Base-by-base conservation (phyloP, 2,888 invertebrate species). In the Axea sp. region DNA sequence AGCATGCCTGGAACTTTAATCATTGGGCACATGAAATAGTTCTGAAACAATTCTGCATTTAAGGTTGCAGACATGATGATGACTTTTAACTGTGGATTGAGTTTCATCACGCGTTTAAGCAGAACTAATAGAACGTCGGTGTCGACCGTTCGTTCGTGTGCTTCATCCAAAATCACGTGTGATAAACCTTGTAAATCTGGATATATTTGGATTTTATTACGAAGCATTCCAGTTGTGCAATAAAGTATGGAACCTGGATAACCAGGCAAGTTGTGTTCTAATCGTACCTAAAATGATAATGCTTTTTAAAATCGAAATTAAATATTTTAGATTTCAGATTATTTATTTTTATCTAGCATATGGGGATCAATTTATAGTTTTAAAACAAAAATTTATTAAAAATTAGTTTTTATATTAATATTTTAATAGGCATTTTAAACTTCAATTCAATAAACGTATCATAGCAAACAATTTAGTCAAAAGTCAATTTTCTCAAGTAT, bases 51-150 rank as follows among this genome's bases (percentile, higher is more conserved):
- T 1, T 88, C 88, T 0, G 90, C 89, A 75, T 93, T 91, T 4
- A 94, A 87, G 0, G 94, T 93, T 0, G 94, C 94, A 73, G 93
- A 94, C 94, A 94, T 94, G 0, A 94, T 85, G 1, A 93, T 81
- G 0, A 94, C 80, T 80, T 90, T 92, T 0, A 94, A 81, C 0
- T 87, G 75, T 0, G 89, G 88, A 82, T 93, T 93, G 1, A 86
- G 73, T 0, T 86, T 57, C 33, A 93, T 53, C 0, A 91, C 90
- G 8, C 90, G 86, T 77, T 90, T 91, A 7, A 93, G 78, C 2
- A 93, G 82, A 12, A 91, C 88, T 67, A 93, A 81, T 0, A 92
- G 88, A 45, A 94, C 82, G 81, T 94, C 94, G 0, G 91, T 92
- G 75, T 93, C 92, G 0, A 93, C 90, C 75, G 91, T 92, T 3